Base-by-base conservation (phyloP, 2,797 vertebrate species). In the Sebastes ruberrimus region DNA sequence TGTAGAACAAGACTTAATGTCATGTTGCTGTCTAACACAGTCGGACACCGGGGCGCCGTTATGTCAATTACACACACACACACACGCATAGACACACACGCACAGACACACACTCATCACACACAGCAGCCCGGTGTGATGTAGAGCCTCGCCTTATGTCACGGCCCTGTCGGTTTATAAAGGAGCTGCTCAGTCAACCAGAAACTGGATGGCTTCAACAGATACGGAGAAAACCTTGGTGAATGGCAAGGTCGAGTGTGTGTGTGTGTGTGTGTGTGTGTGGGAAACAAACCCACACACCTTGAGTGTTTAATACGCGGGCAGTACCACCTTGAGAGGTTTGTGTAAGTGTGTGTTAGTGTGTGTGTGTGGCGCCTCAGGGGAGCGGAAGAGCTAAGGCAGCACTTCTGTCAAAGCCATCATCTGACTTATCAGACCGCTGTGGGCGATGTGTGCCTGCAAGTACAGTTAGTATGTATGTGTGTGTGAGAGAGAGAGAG, bases 341-440 rank as follows among this genome's bases (percentile, higher is more conserved):
- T 68, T 64, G 67, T 69, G 72, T 68, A 71, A 65, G 65, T 81
- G 86, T 81, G 70, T 87, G 77, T 88, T 33, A 33, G 82, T 78
- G 77, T 73, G 80, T 46, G 25, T 60, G 35, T 60, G 57, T 38
- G 35, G 18, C 38, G 85, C 89, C 87, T 88, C 56, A 2, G 84
- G 89, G 86, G 80, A 87, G 85, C 83, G 82, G 65, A 67, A 90
- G 71, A 83, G 92, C 93, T 65, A 93, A 90, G 86, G 86, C 92
- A 93, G 91, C 93, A 93, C 86, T 94, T 90, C 92, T 95, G 94
- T 94, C 93, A 90, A 90, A 92, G 83, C 77, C 86, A 93, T 94
- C 92, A 93, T 87, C 85, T 86, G 82, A 92, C 88, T 92, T 93
- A 91, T 92, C 92, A 87, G 79, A 90, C 83, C 22, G 77, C 88